Evolutionary conservation across 2,888 invertebrate genomes (phyloP), one percentile per base, ranked within the genome.

Genomic region (Meta bourneti): DNA sequence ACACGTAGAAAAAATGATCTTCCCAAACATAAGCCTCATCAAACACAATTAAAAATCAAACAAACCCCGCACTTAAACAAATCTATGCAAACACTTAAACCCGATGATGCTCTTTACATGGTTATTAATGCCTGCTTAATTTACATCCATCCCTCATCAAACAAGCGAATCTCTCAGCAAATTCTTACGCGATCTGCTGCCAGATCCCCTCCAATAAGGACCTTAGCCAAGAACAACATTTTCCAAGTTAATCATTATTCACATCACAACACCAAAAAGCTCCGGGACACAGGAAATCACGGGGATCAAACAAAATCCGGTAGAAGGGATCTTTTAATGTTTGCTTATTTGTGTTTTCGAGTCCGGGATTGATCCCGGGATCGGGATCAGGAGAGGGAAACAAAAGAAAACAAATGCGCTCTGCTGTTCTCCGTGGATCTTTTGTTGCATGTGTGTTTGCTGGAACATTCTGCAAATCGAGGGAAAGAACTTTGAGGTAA

Each of bases 211-310:
- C 51, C 51, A 51, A 51, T 8, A 51, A 51, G 8, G 19, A 49
- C 51, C 72, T 51, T 34, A 74, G 71, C 34, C 20, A 83, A 83
- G 34, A 52, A 74, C 81, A 83, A 74, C 83, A 83, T n/a, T 52
- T 74, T 48, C 85, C 16, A 54, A 77, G 61, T 77, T 85, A 75
- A 85, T 85, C 85, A 85, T 85, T 85, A 85, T 85, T 85, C 85
- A 85, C 61, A 34, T 85, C 85, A 85, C 75, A 85, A 48, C 83
- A 48, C 61, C 61, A 16, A 19, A 85, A 54, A 85, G 77, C 85
- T 75, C 19, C 75, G 19, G 83, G 74, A 83, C 83, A 83, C 52
- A 20, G 72, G 75, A 85, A 85, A 85, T 85, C 85, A 85, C 77
- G 75, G 75, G 77, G 85, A 74, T 87, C 87, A 87, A 87, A 87